Evolutionary conservation across 2,888 invertebrate genomes (phyloP).

Genomic region (Drosophila falleni): DNA sequence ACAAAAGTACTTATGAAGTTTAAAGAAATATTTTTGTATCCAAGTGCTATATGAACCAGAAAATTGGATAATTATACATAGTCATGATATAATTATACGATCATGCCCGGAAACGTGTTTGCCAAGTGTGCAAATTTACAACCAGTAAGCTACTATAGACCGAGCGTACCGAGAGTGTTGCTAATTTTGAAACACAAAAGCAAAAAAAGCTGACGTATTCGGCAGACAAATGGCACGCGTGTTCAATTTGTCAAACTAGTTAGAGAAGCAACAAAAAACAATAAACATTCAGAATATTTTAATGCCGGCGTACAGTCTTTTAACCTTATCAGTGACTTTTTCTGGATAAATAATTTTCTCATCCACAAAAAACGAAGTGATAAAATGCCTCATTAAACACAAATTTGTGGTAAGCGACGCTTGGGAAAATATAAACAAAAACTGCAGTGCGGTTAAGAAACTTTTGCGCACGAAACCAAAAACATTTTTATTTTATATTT

Average conservation of each 20-base stretch:
- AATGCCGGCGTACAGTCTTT: not conserved
- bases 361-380: constrained; percentile 22
- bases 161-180: constrained; percentile 25
- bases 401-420: constrained; percentile 44
- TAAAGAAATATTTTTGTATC: not conserved
- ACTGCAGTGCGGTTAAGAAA: constrained; percentile 56
- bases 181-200: constrained; percentile 27
- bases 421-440: constrained; percentile 28
- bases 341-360: constrained; percentile 23
- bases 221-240: constrained; percentile 32
- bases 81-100: constrained; percentile 36
- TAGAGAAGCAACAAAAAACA: constrained; percentile 12
- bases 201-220: constrained; percentile 14
- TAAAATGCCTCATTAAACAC: constrained; percentile 35
- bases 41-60: constrained; percentile 4
- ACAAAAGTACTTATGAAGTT: not conserved
- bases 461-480: constrained; percentile 55
- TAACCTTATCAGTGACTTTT: constrained; percentile 7
- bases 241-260: constrained; percentile 33
- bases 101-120: constrained; percentile 36
- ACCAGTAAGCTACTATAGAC: constrained; percentile 3
- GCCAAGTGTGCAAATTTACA: constrained; percentile 9
- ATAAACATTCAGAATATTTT: not conserved
- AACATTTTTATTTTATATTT: not conserved
- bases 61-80: constrained; percentile 27